Percentiles rank a stretch among this genome's conserved stretches.
Evolutionary conservation across 2,113 vertebrate genomes (phyloP).

Genomic region (Psilopsiagon aurifrons): DNA sequence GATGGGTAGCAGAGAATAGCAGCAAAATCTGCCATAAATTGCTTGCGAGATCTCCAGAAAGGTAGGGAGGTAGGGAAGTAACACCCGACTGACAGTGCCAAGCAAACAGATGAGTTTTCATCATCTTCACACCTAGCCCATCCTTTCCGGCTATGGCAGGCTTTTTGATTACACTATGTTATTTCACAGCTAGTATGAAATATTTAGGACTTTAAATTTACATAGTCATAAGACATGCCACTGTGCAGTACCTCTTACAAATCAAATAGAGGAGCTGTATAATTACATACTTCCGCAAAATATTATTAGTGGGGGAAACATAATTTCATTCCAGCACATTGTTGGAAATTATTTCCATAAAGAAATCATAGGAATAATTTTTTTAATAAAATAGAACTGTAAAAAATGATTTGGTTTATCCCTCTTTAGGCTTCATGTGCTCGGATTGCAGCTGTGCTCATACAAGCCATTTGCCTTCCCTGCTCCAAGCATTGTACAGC

Average conservation of each 20-base stretch:
- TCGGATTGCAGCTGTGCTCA: not conserved
- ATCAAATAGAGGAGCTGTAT: not conserved
- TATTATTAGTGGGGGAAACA: not conserved
- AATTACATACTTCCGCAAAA: not conserved
- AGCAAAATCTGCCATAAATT: constrained; percentile 11
- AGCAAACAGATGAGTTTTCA: constrained; percentile 19
- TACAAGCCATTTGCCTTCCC: not conserved
- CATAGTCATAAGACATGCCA: not conserved
- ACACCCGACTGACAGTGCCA: not conserved
- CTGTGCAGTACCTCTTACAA: not conserved
- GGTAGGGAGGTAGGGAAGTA: not conserved
- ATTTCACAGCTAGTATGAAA: constrained; percentile 44
- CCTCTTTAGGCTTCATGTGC: not conserved
- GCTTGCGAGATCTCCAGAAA: not conserved
- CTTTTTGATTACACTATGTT: constrained; percentile 38
- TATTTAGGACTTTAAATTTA: constrained; percentile 52
- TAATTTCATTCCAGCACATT: not conserved
- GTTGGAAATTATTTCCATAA: constrained; percentile 3
- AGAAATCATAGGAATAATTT: not conserved
- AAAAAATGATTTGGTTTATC: not conserved
- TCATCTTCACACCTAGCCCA: not conserved
- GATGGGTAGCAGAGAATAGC: not conserved
- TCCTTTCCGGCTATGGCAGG: not conserved
- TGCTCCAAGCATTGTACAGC: not conserved
- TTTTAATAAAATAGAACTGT: not conserved